Base-by-base conservation (phyloP, 2,888 invertebrate species). In the Agrotis exclamationis region DNA sequence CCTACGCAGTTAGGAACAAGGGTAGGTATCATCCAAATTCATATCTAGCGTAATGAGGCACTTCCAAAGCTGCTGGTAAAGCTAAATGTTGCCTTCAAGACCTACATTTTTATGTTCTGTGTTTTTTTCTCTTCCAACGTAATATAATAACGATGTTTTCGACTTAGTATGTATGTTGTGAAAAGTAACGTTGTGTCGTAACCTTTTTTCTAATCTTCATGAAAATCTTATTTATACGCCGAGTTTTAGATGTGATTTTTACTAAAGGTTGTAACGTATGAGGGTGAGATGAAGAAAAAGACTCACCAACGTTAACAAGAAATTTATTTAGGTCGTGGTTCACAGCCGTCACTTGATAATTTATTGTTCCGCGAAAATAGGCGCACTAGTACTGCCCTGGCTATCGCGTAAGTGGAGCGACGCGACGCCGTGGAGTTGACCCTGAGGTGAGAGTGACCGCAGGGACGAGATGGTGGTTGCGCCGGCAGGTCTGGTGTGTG, bases 121-220 rank as follows among this genome's bases (percentile, higher is more conserved):
- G 63, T 57, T 67, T 70, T 53, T 73, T 74, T 20, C 51, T 48
- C 47, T 53, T 56, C 22, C 14, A 51, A 11, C 33, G 24, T 51
- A 47, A 73, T 58, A 54, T 68, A 70, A 76, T 69, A 81, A 73
- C 67, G 60, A 63, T 80, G 60, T 66, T 70, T 66, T 71, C 56
- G 50, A 58, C 48, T 66, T 50, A 81, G 56, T 79, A 66, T 68
- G 73, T 76, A 62, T 60, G 82, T 70, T 81, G 48, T 84, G 74
- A 82, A 84, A 82, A 82, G 63, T 74, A 81, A 84, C 62, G 78
- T 28, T 44, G 16, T 24, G 58, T 67, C 82, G 64, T 84, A 62
- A 69, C 65, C 54, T 67, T 63, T n/a, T 69, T 67, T 65, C 53
- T 76, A 81, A 83, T 76, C 56, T 80, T 63, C 59, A 20, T 72